Evolutionary conservation across 2,888 invertebrate genomes (phyloP).

Genomic region (Athetis lepigone): DNA sequence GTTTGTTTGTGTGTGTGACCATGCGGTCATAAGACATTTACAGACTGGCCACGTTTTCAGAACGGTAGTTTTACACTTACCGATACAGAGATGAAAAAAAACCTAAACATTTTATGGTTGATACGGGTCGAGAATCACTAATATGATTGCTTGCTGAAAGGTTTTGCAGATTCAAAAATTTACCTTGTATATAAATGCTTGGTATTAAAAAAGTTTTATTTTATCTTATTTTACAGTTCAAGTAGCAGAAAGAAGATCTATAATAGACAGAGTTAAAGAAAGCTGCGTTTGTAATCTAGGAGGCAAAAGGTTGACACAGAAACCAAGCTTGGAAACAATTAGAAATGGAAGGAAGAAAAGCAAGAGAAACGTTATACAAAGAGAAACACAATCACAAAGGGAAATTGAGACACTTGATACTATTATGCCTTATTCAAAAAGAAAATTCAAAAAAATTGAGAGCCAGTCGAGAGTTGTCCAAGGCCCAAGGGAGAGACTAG

Average conservation of each 20-base stretch:
- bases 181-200: no score
- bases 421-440: constrained; percentile 54
- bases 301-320: constrained; percentile 16
- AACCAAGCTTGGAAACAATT: constrained; percentile 24
- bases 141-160: no score
- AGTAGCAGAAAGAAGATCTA: background rate
- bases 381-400: background rate
- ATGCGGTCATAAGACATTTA: no score
- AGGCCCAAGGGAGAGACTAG: background rate
- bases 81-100: no score
- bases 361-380: background rate
- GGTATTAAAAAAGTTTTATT: no score
- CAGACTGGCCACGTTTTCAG: no score
- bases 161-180: no score
- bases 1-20: no score
- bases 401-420: constrained; percentile 24
- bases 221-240: constrained; percentile 21
- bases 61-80: no score
- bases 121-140: no score
- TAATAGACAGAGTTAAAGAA: background rate
- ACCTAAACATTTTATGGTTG: no score
- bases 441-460: constrained; percentile 29
- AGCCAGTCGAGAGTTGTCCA: constrained; percentile 17
- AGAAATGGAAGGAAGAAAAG: background rate
- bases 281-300: constrained; percentile 26